A percentile compares a stretch with the other conserved stretches of the same genome.
Evolutionary conservation across 2,888 invertebrate genomes (phyloP).

Genomic region (Pristionchus exspectatus): DNA sequence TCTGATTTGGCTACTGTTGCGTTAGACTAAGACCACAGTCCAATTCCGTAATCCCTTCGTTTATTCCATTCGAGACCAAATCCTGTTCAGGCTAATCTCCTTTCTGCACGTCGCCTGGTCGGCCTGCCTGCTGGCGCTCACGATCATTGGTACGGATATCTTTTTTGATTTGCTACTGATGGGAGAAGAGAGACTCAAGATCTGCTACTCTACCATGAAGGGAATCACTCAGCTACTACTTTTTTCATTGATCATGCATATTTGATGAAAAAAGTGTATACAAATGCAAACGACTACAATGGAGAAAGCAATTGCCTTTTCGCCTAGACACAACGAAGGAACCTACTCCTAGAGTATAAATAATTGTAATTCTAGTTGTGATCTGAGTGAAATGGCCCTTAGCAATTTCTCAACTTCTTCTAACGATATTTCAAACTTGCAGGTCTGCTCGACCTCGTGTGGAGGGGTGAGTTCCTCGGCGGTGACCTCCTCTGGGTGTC

Average conservation of each 20-base stretch:
- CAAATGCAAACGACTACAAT: background rate
- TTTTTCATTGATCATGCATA: background rate
- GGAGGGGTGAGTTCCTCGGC: slow-evolving; percentile 76
- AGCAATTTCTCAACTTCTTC: too few species aligned
- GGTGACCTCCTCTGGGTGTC: slow-evolving; percentile 77
- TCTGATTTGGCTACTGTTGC: too few species aligned
- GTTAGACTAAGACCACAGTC: too few species aligned
- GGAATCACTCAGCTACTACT: too few species aligned
- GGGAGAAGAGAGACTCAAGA: too few species aligned
- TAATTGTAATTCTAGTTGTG: too few species aligned
- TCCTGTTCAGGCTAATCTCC: slow-evolving; percentile 60
- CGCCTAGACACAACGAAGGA: too few species aligned
- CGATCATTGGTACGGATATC: slow-evolving; percentile 69
- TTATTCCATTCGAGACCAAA: background rate
- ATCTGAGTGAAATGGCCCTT: too few species aligned
- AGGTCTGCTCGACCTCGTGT: slow-evolving; percentile 70
- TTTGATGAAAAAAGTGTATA: background rate
- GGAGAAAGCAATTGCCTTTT: too few species aligned
- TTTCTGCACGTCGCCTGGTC: slow-evolving; percentile 76
- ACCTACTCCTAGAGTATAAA: too few species aligned
- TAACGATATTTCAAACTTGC: background rate
- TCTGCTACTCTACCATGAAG: too few species aligned
- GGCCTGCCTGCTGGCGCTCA: slow-evolving; percentile 71
- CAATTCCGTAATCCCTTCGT: background rate
- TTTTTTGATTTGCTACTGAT: too few species aligned